A percentile compares a stretch with the other conserved stretches of the same genome.
phyloP scores from a whole-genome alignment of 2,888 invertebrate genomes.

The Agrochola macilenta region DNA sequence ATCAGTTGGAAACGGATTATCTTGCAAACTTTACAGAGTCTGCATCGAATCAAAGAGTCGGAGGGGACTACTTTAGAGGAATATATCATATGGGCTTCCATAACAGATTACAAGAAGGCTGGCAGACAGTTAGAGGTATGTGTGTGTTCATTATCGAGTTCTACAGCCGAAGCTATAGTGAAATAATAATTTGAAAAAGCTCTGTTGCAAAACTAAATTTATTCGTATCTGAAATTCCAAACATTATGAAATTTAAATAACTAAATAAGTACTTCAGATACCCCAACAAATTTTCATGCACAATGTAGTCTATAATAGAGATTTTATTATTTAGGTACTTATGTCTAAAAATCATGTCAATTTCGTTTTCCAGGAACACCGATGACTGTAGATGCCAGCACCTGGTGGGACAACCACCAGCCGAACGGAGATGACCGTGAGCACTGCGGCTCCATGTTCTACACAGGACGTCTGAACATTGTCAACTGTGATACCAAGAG shows the following conservation, averaged over 20 bases:
- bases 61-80: conserved; percentile 40
- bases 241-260: no score
- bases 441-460: conserved; percentile 82
- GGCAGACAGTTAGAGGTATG: conserved; percentile 76
- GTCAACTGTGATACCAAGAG: conserved; percentile 72
- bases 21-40: conserved; percentile 17
- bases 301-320: no score
- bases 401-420: conserved; percentile 75
- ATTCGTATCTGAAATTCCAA: no score
- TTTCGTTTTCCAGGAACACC: conserved; percentile 37
- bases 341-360: neutral
- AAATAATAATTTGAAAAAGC: no score
- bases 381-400: conserved; percentile 70
- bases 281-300: no score
- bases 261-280: no score
- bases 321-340: neutral
- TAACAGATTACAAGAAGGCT: conserved; percentile 63
- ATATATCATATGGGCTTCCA: conserved; percentile 72
- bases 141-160: neutral
- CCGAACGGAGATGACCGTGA: conserved; percentile 75
- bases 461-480: conserved; percentile 74
- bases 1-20: conserved; percentile 45
- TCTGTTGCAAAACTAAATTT: no score
- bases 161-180: neutral
- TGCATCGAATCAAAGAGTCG: neutral